Base-by-base conservation (phyloP, 2,888 invertebrate species). In the Drosophila monieri region DNA sequence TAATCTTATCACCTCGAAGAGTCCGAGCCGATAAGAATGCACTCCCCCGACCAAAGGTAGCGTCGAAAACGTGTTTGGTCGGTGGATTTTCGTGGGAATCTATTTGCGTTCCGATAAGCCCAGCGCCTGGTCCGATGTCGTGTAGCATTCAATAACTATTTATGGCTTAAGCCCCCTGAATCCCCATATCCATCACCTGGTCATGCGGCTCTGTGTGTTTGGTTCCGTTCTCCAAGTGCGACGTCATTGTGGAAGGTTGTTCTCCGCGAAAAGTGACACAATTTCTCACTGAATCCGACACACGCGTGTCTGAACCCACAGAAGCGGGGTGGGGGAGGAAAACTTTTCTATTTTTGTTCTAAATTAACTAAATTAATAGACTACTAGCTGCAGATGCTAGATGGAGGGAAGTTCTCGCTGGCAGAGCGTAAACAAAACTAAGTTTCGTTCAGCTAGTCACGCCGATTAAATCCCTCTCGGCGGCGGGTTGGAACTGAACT, bases 111-210 rank as follows among this genome's bases (percentile, higher is more conserved):
- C 14, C 70, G 60, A 80, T 70, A 60, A 60, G 39, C 48, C 43
- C 35, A 21, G 18, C 15, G 23, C 12, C 2, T 12, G 14, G 8
- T 12, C 39, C 21, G 15, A 32, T 35, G 15, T 57, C 30, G 18
- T 44, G 41, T 49, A 49, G 41, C 30, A 35, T 18, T 61, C 51
- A 59, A 67, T 70, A 49, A 65, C 48, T 61, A 37, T 72, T 76
- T 62, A 72, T 56, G 57, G 23, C 25, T 4, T 10, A n/a, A 6
- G 5, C 39, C 18, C 27, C 54, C 30, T 9, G 9, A 14, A 27
- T n/a, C 9, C 54, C 49, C 47, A 51, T 69, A 80, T n/a, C n/a
- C 35, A 71, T 87, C 85, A 80, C 80, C 88, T 73, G 64, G 23
- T 73, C 71, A 65, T 72, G 72, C 47, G 53, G 56, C 25, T 41